Conservation (phyloP, 2,797 vertebrate genomes). For the Falco columbarius region DNA sequence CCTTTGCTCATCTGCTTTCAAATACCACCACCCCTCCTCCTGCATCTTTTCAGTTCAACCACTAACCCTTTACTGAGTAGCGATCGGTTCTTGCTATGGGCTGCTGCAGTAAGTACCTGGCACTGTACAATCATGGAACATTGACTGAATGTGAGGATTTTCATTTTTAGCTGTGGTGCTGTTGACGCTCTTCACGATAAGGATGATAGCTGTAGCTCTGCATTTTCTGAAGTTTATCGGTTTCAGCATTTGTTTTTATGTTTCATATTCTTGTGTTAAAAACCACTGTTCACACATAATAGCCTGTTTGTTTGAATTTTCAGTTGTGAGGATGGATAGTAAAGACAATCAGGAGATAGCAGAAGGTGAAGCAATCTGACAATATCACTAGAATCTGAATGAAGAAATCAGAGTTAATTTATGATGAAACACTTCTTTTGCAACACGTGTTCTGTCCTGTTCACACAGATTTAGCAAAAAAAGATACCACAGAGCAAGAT, state of each 20-base stretch:
- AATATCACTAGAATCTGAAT: background rate
- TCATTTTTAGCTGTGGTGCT: background rate
- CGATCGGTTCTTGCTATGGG: background rate
- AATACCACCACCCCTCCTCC: background rate
- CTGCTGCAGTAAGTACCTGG: background rate
- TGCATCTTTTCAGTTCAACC: background rate
- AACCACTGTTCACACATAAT: background rate
- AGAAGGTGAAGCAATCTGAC: background rate
- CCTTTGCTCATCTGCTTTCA: background rate
- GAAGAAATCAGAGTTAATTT: conserved; percentile 52
- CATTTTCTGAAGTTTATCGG: conserved; percentile 8
- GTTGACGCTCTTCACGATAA: background rate
- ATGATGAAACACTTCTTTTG: conserved; percentile 39
- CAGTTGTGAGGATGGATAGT: background rate
- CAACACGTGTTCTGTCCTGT: background rate
- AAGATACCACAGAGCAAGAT: background rate
- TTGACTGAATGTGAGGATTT: background rate
- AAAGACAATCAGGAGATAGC: background rate
- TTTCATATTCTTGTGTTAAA: conserved; percentile 15
- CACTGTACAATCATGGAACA: background rate
- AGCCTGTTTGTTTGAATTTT: background rate
- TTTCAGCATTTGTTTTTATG: conserved; percentile 15
- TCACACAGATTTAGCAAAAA: conserved; percentile 44
- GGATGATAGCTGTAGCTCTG: conserved; percentile 23
- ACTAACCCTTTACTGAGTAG: background rate